Conservation (phyloP, 1,140 invertebrate species). For the Phocides pigmalion region DNA sequence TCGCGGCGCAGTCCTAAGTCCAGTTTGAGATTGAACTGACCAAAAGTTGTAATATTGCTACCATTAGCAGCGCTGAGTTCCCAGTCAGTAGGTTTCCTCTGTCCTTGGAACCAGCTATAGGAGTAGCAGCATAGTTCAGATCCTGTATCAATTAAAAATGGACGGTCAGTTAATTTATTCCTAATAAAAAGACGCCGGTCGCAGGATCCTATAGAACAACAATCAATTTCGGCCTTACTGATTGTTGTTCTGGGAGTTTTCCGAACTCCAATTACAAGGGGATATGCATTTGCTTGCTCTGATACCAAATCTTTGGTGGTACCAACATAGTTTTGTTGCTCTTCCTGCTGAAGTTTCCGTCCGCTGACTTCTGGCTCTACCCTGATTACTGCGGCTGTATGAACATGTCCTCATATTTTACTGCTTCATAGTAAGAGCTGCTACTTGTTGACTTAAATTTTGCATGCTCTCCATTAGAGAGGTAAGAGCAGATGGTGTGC, state of each 20-base stretch:
- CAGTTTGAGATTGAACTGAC: no score
- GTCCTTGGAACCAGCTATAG: no score
- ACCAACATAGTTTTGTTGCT: conserved; percentile 17
- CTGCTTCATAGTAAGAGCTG: no score
- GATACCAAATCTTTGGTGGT: conserved; percentile 24
- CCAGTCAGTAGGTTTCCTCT: no score
- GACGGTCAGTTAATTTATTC: neutral
- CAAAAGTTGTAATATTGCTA: no score
- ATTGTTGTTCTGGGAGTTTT: conserved; percentile 22
- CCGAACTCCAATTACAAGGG: conserved; percentile 26
- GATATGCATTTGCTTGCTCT: conserved; percentile 15
- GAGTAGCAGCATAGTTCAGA: conserved; percentile 19
- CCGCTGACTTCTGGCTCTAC: neutral
- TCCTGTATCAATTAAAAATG: conserved; percentile 29
- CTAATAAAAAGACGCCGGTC: conserved; percentile 31
- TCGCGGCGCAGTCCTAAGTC: no score
- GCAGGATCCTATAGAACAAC: neutral
- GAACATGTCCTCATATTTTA: no score
- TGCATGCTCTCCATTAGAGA: no score
- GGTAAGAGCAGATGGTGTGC: neutral
- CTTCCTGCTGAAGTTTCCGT: neutral
- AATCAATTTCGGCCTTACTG: conserved; percentile 33
- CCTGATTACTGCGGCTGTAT: neutral
- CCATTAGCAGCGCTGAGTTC: no score
- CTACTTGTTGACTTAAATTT: no score